Percentiles rank a stretch among this genome's conserved stretches.
Evolutionary conservation across 2,797 vertebrate genomes (phyloP).

Genomic region (Chrysocyon brachyurus): DNA sequence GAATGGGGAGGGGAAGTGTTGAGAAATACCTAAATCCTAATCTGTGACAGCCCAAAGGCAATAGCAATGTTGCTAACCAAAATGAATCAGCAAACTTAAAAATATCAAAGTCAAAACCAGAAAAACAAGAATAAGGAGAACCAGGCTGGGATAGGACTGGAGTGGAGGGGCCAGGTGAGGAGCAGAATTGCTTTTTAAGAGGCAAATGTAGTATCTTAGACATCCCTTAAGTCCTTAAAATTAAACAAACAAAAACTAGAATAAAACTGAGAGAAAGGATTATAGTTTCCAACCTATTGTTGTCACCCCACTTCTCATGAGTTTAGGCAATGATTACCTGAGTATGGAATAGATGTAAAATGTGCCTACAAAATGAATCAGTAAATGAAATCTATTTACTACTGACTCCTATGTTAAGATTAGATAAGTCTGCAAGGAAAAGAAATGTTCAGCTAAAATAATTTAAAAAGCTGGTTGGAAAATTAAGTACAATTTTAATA

Average conservation of each 20-base stretch:
- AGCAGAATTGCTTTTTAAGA: not conserved
- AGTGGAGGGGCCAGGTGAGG: rapidly evolving
- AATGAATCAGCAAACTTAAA: not conserved
- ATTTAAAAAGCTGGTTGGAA: not conserved
- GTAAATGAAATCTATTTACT: not conserved
- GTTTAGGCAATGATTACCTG: not conserved
- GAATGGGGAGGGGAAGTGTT: not conserved
- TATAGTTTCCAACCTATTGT: not conserved
- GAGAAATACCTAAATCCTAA: not conserved
- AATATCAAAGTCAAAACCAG: not conserved
- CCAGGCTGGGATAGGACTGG: rapidly evolving
- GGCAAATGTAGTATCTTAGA: not conserved
- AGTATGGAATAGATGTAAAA: not conserved
- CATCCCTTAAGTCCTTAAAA: not conserved
- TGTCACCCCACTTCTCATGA: not conserved
- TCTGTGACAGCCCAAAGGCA: not conserved
- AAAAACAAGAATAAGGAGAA: not conserved
- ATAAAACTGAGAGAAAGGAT: not conserved
- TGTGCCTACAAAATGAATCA: not conserved
- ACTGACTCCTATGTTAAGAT: not conserved
- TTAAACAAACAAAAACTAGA: not conserved
- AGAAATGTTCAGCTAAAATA: conserved; percentile 2
- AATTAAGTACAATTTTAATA: not conserved
- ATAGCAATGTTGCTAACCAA: not conserved
- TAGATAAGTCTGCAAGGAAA: not conserved